These are phyloP conservation scores for Crenichthys baileyi DNA, from an alignment of 2,797 vertebrate genomes.

Conservation along the genomic window DNA sequence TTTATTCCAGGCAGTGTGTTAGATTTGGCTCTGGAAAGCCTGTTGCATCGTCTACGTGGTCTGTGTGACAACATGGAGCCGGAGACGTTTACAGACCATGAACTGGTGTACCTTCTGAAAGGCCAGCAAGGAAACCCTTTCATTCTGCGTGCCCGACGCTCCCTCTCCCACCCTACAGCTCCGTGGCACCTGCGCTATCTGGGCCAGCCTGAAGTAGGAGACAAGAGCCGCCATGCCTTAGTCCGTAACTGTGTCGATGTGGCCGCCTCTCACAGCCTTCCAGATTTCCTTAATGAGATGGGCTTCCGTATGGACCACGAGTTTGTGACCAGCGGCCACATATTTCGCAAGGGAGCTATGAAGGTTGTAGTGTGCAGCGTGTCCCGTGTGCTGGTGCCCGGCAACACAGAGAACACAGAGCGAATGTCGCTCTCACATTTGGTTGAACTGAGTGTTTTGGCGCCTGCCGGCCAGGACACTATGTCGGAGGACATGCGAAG, in stretches of 20 bases:
- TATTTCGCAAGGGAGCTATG: conserved; percentile 94
- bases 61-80: conserved; percentile 98
- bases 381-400: conserved; percentile 90
- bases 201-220: conserved; percentile 95
- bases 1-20: conserved; percentile 88
- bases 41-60: conserved; percentile 92
- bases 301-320: conserved; percentile 99
- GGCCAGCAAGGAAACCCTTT: conserved; percentile 98
- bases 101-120: conserved; percentile 96
- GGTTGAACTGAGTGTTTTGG: conserved; percentile 93
- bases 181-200: conserved; percentile 97
- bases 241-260: conserved; percentile 97
- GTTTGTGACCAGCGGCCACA: conserved; percentile 92
- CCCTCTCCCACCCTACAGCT: conserved; percentile 86
- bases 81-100: conserved; percentile 92
- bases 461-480: conserved; percentile 91
- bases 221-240: conserved; percentile 92
- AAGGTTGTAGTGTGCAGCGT: conserved; percentile 96
- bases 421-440: conserved; percentile 93
- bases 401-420: conserved; percentile 93
- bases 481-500: conserved; percentile 96
- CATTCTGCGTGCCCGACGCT: conserved; percentile 90
- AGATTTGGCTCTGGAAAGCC: conserved; percentile 94
- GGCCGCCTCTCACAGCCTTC: conserved; percentile 92
- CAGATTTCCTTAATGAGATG: conserved; percentile 96